Base-by-base conservation (phyloP, 2,113 vertebrate species). In the Gorsachius goisagi region DNA sequence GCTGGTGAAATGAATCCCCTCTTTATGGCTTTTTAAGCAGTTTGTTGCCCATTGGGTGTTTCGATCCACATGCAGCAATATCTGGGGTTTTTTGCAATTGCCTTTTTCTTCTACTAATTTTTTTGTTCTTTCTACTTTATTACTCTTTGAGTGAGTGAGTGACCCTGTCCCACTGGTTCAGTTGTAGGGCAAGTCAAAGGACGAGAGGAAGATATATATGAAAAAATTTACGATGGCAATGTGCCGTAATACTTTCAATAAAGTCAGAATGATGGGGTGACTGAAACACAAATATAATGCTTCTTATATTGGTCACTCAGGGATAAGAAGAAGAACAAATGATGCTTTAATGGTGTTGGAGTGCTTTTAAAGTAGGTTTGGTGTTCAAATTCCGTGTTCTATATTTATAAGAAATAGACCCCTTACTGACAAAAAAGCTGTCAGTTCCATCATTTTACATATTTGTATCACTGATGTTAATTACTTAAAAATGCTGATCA, bases 11-110 rank as follows among this genome's bases (percentile, higher is more conserved):
- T 55, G 4, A 83, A 56, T 67, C 23, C 11, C 6, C 6, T 89
- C 35, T 60, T 35, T 23, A 7, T 10, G 9, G 2, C 18, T 52
- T 78, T 85, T 64, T 41, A 89, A 89, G 44, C 14, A 55, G 35
- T 58, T 69, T 44, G 16, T 22, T 71, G 27, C 32, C 58, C 12
- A 10, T 39, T 66, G 45, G 8, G 21, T n/a, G 23, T 64, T 79
- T 58, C 1, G 1, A 11, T 76, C 26, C 50, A 44, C 6, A 16
- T 33, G 23, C 35, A 82, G 33, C 12, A 71, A 13, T 44, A 52
- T 20, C 9, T 63, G 10, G 0, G 10, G 0, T 5, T 71, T 59
- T 35, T 52, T 69, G 13, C 37, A 55, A 13, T 59, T 62, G 7
- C 13, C 39, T 66, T 78, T 82, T 72, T 60, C 30, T 86, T 8